Base-by-base conservation (phyloP, 2,113 vertebrate genomes). In the Stomatorhinus ivindoensis region DNA sequence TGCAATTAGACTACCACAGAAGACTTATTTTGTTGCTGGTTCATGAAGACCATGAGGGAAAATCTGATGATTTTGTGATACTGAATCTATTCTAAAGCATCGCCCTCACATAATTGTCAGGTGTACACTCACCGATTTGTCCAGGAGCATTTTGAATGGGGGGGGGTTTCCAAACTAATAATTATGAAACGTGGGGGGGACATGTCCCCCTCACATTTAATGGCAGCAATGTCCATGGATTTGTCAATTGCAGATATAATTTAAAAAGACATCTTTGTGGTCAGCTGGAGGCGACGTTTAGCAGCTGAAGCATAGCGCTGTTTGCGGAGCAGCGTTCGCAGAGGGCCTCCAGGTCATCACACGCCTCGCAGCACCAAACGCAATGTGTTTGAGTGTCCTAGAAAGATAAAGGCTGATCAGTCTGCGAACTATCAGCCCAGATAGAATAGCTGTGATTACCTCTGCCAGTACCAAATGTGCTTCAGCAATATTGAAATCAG, bases 361-460 rank as follows among this genome's bases (percentile, higher is more conserved):
- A 82, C 69, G 51, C 65, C 44, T 69, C 7, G 10, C 27, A 3
- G n/a, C 31, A 51, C 3, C n/a, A 17, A 55, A 73, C 6, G 58
- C 46, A 76, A 39, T 88, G 87, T 51, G 61, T 31, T 11, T 82
- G 47, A 24, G 8, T 53, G 47, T 21, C 53, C 84, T n/a, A 53
- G 46, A 2, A 31, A 86, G 48, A 86, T 53, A 82, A 80, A 88
- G 10, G 15, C 10, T 65, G 24, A 48, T 51, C 65, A 51, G 65
- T 82, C 93, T 94, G 91, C 89, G 91, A 93, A 89, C 91, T 92
- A 94, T 94, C 94, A 92, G 92, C 91, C 92, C 93, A 92, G 91
- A 93, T 93, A 92, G 93, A 93, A 90, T 89, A 90, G 88, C 92
- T 91, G 46, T 89, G 88, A 95, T 96, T 96, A 93, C 94, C 95